Evolutionary conservation across 2,888 invertebrate genomes (phyloP), one percentile per base, ranked within the genome.

Genomic region (Quadroppia sp.): DNA sequence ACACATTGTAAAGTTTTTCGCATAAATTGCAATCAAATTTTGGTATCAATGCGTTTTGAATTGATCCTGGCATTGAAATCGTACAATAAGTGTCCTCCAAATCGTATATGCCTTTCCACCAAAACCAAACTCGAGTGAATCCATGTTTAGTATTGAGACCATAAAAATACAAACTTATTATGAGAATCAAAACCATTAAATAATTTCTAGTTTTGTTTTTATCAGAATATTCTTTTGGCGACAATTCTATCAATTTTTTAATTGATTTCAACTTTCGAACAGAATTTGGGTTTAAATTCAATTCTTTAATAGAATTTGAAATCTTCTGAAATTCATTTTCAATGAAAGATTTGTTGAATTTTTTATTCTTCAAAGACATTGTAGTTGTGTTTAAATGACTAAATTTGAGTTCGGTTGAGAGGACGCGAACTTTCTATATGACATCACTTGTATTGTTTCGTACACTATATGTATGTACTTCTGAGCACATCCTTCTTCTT

Each of bases 1-100:
- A 86, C 36, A 92, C 87, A 77, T 85, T 81, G 4, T 83, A 82
- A 15, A 94, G 84, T 73, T 86, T 86, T 6, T 81, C 80, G 81
- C 95, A 95, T 83, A 93, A 88, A 28, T 87, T 85, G 81, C 95
- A 95, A 79, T 88, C 87, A 80, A 90, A 90, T 0, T 92, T 90
- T 0, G 91, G 89, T 1, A 94, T 88, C 81, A 93, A 89, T 9
- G 86, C 81, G 53, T 81, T 80, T 76, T 77, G 79, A 40, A 73
- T 23, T 2, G 45, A 40, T 40, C 15, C 67, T 7, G 73, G 73
- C 45, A 73, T 40, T 28, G 50, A 11, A 36, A 73, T 17, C 1
- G 67, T 42, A 48, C 73, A 73, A 30, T 67, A 42, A 7, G 69
- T 61, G 25, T 30, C 25, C 25, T 61, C 30, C 25, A 1, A 17